Evolutionary conservation across 2,113 vertebrate species (phyloP).

Genomic region (Sakesphorus luctuosus): DNA sequence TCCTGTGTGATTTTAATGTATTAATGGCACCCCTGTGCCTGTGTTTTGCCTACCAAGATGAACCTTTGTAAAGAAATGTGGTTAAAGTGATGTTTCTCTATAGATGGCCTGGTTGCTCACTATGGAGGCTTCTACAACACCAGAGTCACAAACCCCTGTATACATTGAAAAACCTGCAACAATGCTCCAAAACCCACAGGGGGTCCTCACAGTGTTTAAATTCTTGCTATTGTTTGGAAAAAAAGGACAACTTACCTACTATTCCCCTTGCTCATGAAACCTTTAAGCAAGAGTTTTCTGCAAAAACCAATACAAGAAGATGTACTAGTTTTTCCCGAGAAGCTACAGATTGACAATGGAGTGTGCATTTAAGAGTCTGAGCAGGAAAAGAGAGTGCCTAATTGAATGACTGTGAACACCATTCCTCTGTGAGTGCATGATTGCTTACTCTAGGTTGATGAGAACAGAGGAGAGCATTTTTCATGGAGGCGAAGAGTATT

Average conservation of each 20-base stretch:
- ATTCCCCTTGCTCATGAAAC: not conserved
- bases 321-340: not conserved
- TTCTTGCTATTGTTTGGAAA: not conserved
- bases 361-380: not conserved
- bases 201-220: not conserved
- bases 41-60: not conserved
- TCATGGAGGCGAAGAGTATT: not conserved
- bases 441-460: not conserved
- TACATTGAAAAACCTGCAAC: not conserved
- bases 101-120: not conserved
- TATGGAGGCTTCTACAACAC: rapidly evolving
- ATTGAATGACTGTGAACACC: not conserved
- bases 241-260: not conserved
- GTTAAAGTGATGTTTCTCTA: not conserved
- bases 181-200: not conserved
- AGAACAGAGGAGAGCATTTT: not conserved
- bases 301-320: not conserved
- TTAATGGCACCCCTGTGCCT: not conserved
- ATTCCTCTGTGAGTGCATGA: not conserved
- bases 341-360: not conserved
- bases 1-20: not conserved
- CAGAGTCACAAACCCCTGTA: not conserved
- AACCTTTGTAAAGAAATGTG: not conserved
- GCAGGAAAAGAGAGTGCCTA: not conserved
- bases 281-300: not conserved